These are phyloP conservation scores for Pseudotriccus pelzelni DNA, from an alignment of 2,797 vertebrate genomes.

Conservation along the genomic window DNA sequence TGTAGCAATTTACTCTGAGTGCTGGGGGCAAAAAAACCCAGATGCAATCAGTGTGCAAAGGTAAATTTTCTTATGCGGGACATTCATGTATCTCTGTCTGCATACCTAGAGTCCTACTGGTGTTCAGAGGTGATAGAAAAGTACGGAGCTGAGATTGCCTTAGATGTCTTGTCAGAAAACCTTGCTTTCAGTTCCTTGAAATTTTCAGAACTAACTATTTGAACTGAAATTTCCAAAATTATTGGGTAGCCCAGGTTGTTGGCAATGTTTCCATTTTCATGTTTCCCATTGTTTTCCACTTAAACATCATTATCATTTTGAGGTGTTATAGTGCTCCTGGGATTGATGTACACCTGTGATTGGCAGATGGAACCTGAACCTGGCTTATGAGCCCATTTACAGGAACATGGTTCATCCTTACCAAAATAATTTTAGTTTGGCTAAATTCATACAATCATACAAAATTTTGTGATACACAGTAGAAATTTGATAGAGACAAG, in stretches of 20 bases:
- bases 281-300: neutral
- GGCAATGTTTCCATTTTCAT: neutral
- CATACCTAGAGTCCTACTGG: neutral
- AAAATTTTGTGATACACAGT: neutral
- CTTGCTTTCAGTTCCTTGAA: neutral
- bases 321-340: neutral
- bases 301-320: neutral
- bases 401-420: neutral
- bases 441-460: neutral
- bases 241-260: neutral
- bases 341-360: neutral
- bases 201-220: neutral
- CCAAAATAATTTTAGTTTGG: neutral
- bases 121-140: neutral
- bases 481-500: neutral
- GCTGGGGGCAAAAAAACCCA: fast-evolving
- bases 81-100: neutral
- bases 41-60: neutral
- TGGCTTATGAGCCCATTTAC: neutral
- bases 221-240: neutral
- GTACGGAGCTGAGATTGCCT: neutral
- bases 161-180: neutral
- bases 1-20: neutral
- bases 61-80: neutral
- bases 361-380: neutral